These are phyloP conservation scores for Sinohyriopsis cumingii DNA, from an alignment of 2,888 invertebrate genomes.

Conservation along the genomic window DNA sequence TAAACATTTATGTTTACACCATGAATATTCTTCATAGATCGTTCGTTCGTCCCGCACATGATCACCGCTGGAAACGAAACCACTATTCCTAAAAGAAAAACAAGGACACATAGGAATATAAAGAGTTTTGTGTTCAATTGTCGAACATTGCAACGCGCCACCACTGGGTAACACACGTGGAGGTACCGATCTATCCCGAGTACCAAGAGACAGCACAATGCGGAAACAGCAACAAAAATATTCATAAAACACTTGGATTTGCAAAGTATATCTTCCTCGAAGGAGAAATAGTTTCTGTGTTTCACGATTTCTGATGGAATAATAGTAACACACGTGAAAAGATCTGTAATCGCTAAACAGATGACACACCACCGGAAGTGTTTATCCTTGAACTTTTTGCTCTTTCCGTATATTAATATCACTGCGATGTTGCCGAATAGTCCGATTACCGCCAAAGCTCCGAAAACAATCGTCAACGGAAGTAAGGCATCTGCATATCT, in stretches of 20 bases:
- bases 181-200: conserved; percentile 33
- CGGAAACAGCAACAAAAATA: conserved; percentile 29
- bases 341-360: conserved; percentile 25
- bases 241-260: conserved; percentile 36
- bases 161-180: conserved; percentile 26
- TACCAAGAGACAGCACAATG: conserved; percentile 25
- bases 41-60: conserved; percentile 21
- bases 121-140: conserved; percentile 20
- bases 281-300: conserved; percentile 33
- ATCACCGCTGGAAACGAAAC: conserved; percentile 28
- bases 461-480: conserved; percentile 27
- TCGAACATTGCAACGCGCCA: conserved; percentile 14
- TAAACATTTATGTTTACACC: conserved; percentile 14
- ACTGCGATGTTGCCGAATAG: conserved; percentile 26
- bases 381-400: conserved; percentile 27
- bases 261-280: conserved; percentile 22
- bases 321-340: conserved; percentile 25
- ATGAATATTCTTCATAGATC: conserved; percentile 12
- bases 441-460: conserved; percentile 23
- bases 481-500: conserved; percentile 25
- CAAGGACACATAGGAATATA: conserved; percentile 17
- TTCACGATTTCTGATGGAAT: conserved; percentile 37
- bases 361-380: conserved; percentile 27
- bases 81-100: conserved; percentile 18
- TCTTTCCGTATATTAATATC: conserved; percentile 26